Percentiles rank a stretch among this genome's conserved stretches.
Evolutionary conservation across 1,140 invertebrate genomes (phyloP).

Genomic region (Harpegnathos saltator): DNA sequence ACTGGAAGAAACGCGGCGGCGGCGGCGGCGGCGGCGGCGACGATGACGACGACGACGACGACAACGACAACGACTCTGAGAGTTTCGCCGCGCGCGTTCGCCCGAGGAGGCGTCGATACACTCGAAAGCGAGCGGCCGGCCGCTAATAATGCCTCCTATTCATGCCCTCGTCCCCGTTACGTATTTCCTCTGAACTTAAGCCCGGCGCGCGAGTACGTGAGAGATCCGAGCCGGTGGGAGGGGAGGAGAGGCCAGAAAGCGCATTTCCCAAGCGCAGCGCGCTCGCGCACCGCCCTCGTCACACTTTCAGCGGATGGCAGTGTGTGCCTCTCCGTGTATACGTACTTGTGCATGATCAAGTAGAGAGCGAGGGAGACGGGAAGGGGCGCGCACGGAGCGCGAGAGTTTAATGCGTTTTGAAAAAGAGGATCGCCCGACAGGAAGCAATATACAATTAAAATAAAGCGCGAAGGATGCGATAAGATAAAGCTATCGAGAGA

Average conservation of each 20-base stretch:
- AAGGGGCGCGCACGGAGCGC: not conserved
- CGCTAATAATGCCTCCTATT: slow-evolving; percentile 66
- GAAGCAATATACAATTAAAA: slow-evolving; percentile 53
- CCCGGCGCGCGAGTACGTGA: not conserved
- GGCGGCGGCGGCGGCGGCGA: too few species aligned
- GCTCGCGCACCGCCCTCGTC: slow-evolving; percentile 28
- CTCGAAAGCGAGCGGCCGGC: slow-evolving; percentile 12
- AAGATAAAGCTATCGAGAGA: slow-evolving; percentile 51
- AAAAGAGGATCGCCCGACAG: slow-evolving; percentile 41
- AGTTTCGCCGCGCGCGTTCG: too few species aligned
- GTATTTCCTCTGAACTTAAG: slow-evolving; percentile 15
- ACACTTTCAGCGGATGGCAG: slow-evolving; percentile 46
- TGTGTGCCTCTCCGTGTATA: not conserved
- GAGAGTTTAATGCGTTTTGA: slow-evolving; percentile 28
- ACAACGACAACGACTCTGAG: not conserved
- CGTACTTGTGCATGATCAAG: not conserved
- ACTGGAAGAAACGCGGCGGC: not conserved
- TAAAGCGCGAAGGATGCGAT: slow-evolving; percentile 26
- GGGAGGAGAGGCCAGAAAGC: slow-evolving; percentile 29
- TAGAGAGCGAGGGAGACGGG: not conserved
- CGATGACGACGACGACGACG: too few species aligned
- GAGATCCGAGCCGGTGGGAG: slow-evolving; percentile 25
- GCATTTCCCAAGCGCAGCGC: slow-evolving; percentile 32
- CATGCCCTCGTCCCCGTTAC: slow-evolving; percentile 47
- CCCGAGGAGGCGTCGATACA: slow-evolving; percentile 39